Conservation (phyloP, 2,888 invertebrate genomes). For the Phragmatobia fuliginosa region DNA sequence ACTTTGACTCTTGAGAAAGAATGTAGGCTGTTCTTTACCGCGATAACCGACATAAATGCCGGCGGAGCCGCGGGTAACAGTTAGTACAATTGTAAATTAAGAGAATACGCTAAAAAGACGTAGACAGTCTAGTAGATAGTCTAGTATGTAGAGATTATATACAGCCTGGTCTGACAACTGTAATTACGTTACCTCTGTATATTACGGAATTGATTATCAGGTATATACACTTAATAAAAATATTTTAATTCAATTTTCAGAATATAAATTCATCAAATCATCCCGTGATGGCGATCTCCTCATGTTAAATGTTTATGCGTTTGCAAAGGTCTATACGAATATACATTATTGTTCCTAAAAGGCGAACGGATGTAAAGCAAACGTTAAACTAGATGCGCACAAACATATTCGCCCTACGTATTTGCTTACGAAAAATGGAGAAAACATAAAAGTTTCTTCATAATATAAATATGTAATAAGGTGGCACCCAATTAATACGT, state of each 20-base stretch:
- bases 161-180: not conserved
- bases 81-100: not conserved
- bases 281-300: conserved; percentile 22
- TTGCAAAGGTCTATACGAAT: conserved; percentile 11
- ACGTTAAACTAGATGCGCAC: conserved; percentile 30
- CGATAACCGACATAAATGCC: no score
- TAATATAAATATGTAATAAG: no score
- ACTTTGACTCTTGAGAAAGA: no score
- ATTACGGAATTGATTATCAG: no score
- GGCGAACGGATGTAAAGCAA: conserved; percentile 36
- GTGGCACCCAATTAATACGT: no score
- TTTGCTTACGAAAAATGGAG: not conserved
- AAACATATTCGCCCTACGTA: conserved; percentile 27
- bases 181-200: no score
- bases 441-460: conserved; percentile 6
- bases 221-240: not conserved
- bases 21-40: no score
- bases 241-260: conserved; percentile 18
- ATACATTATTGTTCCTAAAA: conserved; percentile 37
- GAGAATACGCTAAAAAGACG: not conserved
- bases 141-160: no score
- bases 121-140: not conserved
- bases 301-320: conserved; percentile 27
- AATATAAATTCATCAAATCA: conserved; percentile 22
- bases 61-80: no score